A percentile compares a stretch with the other conserved stretches of the same genome.
phyloP scores from a whole-genome alignment of 2,113 vertebrate species.

The Emydocephalus ijimae region DNA sequence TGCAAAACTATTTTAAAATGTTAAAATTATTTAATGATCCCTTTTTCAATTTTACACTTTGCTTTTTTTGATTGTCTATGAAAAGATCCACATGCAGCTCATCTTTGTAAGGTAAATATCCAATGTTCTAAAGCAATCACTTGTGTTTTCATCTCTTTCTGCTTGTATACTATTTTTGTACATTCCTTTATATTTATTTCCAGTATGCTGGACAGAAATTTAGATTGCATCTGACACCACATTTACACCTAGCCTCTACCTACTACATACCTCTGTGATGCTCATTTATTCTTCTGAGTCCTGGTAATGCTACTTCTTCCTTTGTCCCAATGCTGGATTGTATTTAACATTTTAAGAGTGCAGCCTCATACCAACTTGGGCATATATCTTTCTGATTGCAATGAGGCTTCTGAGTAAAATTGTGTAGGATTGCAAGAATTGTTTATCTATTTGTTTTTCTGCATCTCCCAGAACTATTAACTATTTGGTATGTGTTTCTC shows the following conservation, averaged over 20 bases:
- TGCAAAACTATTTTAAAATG: not conserved
- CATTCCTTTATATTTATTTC: not conserved
- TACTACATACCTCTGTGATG: not conserved
- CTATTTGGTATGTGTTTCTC: not conserved
- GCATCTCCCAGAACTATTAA: not conserved
- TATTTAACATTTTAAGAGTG: slow-evolving; percentile 1
- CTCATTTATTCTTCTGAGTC: not conserved
- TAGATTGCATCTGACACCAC: not conserved
- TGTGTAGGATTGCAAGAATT: not conserved
- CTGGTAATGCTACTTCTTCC: not conserved
- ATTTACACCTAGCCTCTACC: not conserved
- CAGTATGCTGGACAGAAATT: not conserved
- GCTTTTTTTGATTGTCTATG: not conserved
- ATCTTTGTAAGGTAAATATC: not conserved
- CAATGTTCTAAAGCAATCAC: not conserved
- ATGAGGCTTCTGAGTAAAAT: not conserved
- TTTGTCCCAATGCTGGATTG: not conserved
- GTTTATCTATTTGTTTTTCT: not conserved
- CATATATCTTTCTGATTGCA: not conserved
- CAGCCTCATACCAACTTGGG: not conserved
- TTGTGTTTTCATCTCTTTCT: not conserved
- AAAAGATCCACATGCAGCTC: not conserved
- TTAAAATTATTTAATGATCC: not conserved
- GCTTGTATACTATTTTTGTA: not conserved
- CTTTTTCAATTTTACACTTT: not conserved